Base-by-base conservation (phyloP, 2,888 invertebrate genomes). In the Blera fallax region DNA sequence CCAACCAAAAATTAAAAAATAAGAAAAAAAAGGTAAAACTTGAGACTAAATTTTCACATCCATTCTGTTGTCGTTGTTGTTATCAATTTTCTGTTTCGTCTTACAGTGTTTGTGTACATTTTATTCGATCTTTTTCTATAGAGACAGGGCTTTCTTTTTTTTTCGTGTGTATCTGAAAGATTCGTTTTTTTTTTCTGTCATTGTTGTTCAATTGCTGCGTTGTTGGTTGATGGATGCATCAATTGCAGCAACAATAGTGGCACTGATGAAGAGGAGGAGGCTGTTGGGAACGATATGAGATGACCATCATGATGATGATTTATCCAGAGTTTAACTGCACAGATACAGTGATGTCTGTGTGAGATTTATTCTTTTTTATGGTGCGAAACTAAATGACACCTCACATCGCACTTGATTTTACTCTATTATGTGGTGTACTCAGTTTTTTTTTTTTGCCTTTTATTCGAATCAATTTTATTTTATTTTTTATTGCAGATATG, bases 191-290 rank as follows among this genome's bases (percentile, higher is more conserved):
- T n/a, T n/a, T n/a, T n/a, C n/a, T 21, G 11, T 7, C 60, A 58
- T 67, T 77, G 67, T 77, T 69, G 60, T 69, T 32, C 60, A 77
- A 69, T 77, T 69, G 37, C 21, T 65, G 54, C n/a, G 34, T 50
- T 60, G 21, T 10, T 37, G 37, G 27, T 29, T 29, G n/a, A 43
- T 24, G 54, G 54, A 18, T 76, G 76, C 73, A 43, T 7, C 32
- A 50, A 58, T 29, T 60, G 67, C 56, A 48, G 29, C 37, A 45
- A 65, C 76, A 45, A 74, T 69, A 40, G 45, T 24, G 48, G 18
- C 58, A 8, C 27, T 69, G 43, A 50, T 78, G 69, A 58, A 29
- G 37, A 27, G 37, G 5, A 58, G 76, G 24, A 27, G 37, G 5
- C 48, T 65, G 24, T 40, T 62, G 60, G 14, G 27, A 43, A 21